phyloP scores from a whole-genome alignment of 1,140 invertebrate genomes.

The Brachionus calyciflorus region DNA sequence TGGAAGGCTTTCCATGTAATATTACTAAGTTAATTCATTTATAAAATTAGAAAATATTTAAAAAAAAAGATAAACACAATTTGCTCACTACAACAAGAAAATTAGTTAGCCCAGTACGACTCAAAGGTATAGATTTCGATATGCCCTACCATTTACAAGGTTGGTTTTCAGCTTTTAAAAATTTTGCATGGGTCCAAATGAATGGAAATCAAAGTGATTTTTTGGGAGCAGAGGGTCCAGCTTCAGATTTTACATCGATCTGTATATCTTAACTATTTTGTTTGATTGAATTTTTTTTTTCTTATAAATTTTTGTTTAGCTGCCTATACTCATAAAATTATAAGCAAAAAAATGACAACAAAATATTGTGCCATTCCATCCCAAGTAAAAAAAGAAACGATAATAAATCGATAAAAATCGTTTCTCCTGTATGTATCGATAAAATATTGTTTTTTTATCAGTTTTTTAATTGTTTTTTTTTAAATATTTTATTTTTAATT shows the following conservation, averaged over 20 bases:
- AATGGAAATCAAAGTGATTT: background rate
- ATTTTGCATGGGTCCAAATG: background rate
- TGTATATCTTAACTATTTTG: background rate
- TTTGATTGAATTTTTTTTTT: background rate
- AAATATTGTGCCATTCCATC: too few relatives aligned
- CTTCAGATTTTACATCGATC: background rate
- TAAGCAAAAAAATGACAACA: too few relatives aligned
- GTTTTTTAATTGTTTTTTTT: too few relatives aligned
- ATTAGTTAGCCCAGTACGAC: background rate
- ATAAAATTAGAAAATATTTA: background rate
- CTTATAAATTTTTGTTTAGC: background rate
- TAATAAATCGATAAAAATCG: too few relatives aligned
- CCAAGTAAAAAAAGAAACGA: too few relatives aligned
- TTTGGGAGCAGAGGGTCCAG: background rate
- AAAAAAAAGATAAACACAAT: background rate
- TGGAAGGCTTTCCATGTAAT: background rate
- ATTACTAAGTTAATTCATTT: too few relatives aligned
- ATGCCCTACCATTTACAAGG: background rate
- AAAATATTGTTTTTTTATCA: too few relatives aligned
- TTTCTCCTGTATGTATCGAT: too few relatives aligned
- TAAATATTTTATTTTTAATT: too few relatives aligned
- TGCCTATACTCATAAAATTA: background rate
- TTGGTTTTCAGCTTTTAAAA: background rate
- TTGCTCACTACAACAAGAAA: background rate
- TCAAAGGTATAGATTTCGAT: background rate